Base-by-base conservation (phyloP, 2,797 vertebrate genomes). In the Iguana delicatissima region DNA sequence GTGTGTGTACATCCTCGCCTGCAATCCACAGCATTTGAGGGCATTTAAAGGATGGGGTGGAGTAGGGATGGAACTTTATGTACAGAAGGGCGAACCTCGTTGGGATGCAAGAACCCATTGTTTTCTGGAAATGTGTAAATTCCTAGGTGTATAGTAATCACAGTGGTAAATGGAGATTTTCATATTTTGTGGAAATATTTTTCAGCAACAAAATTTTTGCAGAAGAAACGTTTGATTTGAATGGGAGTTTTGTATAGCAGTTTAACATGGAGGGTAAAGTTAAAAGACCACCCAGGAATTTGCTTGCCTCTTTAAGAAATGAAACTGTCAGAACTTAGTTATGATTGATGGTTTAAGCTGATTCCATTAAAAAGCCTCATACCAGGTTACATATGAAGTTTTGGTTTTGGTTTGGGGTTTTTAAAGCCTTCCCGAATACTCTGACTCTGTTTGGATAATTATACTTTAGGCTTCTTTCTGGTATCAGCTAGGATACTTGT, bases 331-430 rank as follows among this genome's bases (percentile, higher is more conserved):
- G 52, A 57, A 38, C 59, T 72, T 10, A 62, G 32, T 85, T 80
- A 91, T 91, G 80, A 91, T 84, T 88, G 73, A 88, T 91, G 80
- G 88, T 84, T 92, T 91, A 72, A 86, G 85, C 38, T 38, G 42
- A 8, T 0, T 0, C 22, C 59, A 69, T 69, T 77, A 87, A 87
- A 87, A 64, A 84, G 42, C 42, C 50, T 18, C 87, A 88, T 72
- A 79, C 73, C 57, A 13, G 50, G 59, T 91, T 84, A 84, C 72
- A 79, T 77, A 20, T 46, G 46, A 20, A 20, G 24, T 38, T 93
- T n/a, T 87, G 67, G 8, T 79, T 89, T 46, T 87, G 1, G 76
- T 62, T 62, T 20, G 20, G 57, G 57, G 57, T 20, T 62, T 24
- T 62, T 62, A 6, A 82, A 77, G 90, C 90, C 84, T 89, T 73